Base-by-base conservation (phyloP, 2,113 vertebrate species). In the Triplophysa dalaica region DNA sequence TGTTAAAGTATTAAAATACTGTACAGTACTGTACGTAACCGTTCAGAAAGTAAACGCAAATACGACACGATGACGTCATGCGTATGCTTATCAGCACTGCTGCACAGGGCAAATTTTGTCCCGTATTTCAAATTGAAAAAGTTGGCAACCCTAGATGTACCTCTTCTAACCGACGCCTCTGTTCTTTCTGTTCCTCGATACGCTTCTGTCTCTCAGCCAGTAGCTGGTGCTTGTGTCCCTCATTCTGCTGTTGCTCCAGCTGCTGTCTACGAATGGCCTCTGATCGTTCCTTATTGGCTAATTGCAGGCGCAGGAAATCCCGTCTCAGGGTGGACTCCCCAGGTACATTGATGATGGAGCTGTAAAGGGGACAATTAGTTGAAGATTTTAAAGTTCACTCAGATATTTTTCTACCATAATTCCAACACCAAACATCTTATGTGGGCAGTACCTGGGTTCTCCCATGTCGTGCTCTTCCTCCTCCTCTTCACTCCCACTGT, bases 401-500 rank as follows among this genome's bases (percentile, higher is more conserved):
- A 0, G 52, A 50, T 14, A 12, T 58, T 21, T 21, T 58, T 13
- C 12, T 38, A n/a, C 3, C 13, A 21, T n/a, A 52, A 11, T n/a
- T 7, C 24, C 3, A 52, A 33, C n/a, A 5, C 33, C 4, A 16
- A 26, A 60, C 4, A 61, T 4, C 22, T 52, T 8, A 70, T 13
- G 8, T 7, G 26, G 8, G 8, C 5, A 63, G 41, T 90, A 99
- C 98, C 97, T 98, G 45, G 96, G 96, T 66, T 99, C 97, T 73
- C 96, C 96, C 0, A 93, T 91, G 74, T 98, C 96, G 38, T 94
- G 92, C 84, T 97, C 97, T 77, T 99, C 98, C 60, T 98, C 96
- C 82, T 99, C 98, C 77, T 99, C 98, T 82, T 99, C 97, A 77
- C 98, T 99, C 83, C 96, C 97, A 13, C 97, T 99, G 93, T 98